Evolutionary conservation across 2,888 invertebrate genomes (phyloP).

Genomic region (Electrophaes corylata): DNA sequence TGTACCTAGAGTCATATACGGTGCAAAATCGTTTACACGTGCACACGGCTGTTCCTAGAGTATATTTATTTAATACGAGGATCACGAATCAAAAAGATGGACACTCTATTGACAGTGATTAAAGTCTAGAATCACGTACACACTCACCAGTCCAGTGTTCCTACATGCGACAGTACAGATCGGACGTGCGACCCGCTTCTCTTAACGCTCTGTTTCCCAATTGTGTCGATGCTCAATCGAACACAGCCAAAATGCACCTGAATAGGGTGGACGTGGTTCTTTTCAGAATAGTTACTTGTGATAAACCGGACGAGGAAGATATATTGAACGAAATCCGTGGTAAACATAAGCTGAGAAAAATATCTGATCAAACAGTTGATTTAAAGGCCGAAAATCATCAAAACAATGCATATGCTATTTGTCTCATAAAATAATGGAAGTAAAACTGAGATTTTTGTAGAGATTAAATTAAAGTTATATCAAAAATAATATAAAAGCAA

Average conservation of each 20-base stretch:
- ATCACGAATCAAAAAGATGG: conserved; percentile 1
- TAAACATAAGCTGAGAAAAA: not conserved
- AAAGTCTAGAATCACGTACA: conserved; percentile 9
- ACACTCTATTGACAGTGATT: conserved; percentile 4
- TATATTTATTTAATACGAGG: conserved; percentile 10
- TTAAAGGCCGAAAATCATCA: not conserved
- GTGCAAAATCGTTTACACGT: conserved; percentile 9
- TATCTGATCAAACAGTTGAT: not conserved
- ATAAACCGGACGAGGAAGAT: not conserved
- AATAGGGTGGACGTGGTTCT: conserved; percentile 10
- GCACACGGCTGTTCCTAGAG: conserved; percentile 1
- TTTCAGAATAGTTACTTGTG: not conserved
- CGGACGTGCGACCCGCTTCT: conserved; percentile 46
- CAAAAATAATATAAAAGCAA: too few relatives aligned
- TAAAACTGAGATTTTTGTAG: too few relatives aligned
- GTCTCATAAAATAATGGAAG: not conserved
- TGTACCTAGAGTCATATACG: conserved; percentile 5
- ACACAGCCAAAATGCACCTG: conserved; percentile 35
- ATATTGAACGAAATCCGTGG: not conserved
- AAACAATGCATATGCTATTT: not conserved
- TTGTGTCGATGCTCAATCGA: conserved; percentile 43
- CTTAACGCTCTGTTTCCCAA: conserved; percentile 67
- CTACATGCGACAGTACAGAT: conserved; percentile 47
- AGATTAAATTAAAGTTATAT: too few relatives aligned
- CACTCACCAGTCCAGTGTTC: conserved; percentile 3